Percentiles rank a stretch among this genome's conserved stretches.
These are phyloP conservation scores for Bursaphelenchus okinawaensis DNA, from an alignment of 2,888 invertebrate species.

Conservation along the genomic window DNA sequence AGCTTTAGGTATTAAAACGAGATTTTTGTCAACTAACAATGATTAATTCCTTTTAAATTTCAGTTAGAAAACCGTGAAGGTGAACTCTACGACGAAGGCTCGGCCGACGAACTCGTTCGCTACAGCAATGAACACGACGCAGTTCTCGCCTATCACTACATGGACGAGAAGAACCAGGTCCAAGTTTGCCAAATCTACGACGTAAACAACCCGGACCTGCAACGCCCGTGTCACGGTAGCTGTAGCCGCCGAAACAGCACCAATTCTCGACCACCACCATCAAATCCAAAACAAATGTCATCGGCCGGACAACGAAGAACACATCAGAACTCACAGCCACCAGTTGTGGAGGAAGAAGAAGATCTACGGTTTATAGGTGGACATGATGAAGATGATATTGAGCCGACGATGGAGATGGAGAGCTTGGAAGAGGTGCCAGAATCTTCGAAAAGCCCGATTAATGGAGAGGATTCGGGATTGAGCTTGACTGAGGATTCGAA, in stretches of 20 bases:
- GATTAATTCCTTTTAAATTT: conserved; percentile 5
- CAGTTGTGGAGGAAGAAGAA: conserved; percentile 15
- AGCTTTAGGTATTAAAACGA: no score
- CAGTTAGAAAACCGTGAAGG: background rate
- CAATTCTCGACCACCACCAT: background rate
- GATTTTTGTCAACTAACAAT: no score
- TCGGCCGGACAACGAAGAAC: background rate
- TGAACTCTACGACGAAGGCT: conserved; percentile 60
- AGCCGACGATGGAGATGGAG: background rate
- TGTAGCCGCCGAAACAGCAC: conserved; percentile 1
- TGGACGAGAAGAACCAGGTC: conserved; percentile 68
- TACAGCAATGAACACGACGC: conserved; percentile 81
- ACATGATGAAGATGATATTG: background rate
- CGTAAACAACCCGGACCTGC: background rate
- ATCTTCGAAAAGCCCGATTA: conserved; percentile 26
- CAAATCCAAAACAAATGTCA: no score
- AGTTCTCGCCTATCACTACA: conserved; percentile 82
- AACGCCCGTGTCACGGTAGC: background rate
- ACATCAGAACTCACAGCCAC: background rate
- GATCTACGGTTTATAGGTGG: background rate
- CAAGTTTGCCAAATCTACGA: conserved; percentile 1
- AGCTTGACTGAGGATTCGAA: conserved; percentile 28
- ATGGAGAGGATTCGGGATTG: conserved; percentile 30
- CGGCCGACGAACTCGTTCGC: conserved; percentile 64
- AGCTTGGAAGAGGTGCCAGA: conserved; percentile 1